Evolutionary conservation across 2,888 invertebrate genomes (phyloP).

Genomic region (Spatulosminthurus flaviceps): DNA sequence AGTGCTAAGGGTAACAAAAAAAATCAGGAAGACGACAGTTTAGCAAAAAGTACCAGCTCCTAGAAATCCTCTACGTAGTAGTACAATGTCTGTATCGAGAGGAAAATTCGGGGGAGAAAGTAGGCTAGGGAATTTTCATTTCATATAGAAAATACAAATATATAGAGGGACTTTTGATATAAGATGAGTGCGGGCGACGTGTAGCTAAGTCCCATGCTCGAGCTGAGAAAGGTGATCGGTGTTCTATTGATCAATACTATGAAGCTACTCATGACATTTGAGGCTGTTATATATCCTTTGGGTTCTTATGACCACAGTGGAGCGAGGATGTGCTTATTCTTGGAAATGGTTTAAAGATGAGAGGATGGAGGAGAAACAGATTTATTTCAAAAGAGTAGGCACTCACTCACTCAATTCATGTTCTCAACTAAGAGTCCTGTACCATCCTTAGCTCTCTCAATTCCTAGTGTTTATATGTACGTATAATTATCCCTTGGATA

Average conservation of each 20-base stretch:
- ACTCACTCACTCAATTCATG: not conserved
- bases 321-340: not conserved
- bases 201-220: not conserved
- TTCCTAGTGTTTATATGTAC: too few relatives aligned
- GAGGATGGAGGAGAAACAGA: conserved; percentile 29
- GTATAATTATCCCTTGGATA: too few relatives aligned
- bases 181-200: not conserved
- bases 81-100: too few relatives aligned
- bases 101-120: too few relatives aligned
- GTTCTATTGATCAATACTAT: conserved; percentile 38
- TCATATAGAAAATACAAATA: too few relatives aligned
- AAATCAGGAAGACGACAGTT: too few relatives aligned
- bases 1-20: too few relatives aligned
- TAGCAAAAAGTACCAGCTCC: too few relatives aligned
- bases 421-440: not conserved
- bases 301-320: not conserved
- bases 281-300: not conserved
- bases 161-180: too few relatives aligned
- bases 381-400: conserved; percentile 15
- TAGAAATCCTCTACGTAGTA: too few relatives aligned
- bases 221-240: conserved; percentile 14
- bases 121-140: too few relatives aligned
- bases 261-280: conserved; percentile 40
- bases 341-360: conserved; percentile 28
- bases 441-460: too few relatives aligned